Percentiles rank a stretch among this genome's conserved stretches.
phyloP scores from a whole-genome alignment of 2,113 vertebrate species.

The Paracanthobrama guichenoti region DNA sequence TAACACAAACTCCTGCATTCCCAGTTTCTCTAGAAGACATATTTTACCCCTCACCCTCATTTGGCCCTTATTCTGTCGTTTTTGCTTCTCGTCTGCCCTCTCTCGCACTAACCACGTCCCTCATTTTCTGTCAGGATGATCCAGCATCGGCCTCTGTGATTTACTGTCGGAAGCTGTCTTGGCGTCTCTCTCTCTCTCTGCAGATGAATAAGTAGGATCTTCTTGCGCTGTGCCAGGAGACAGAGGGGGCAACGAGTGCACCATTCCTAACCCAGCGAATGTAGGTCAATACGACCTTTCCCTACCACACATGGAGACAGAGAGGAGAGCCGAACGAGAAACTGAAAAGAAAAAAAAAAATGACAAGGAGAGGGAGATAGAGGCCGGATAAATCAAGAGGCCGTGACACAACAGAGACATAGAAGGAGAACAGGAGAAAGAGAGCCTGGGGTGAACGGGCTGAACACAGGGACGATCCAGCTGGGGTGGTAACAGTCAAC shows the following conservation, averaged over 20 bases:
- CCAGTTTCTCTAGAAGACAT: neutral
- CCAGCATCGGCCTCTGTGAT: neutral
- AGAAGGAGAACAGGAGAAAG: slow-evolving; percentile 24
- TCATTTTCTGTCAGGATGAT: slow-evolving; percentile 13
- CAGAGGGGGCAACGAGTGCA: slow-evolving; percentile 46
- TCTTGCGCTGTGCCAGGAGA: slow-evolving; percentile 38
- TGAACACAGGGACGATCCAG: neutral
- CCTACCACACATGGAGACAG: slow-evolving; percentile 47
- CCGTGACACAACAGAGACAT: slow-evolving; percentile 36
- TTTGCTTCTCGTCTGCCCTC: neutral
- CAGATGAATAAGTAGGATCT: slow-evolving; percentile 43
- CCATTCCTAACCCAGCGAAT: slow-evolving; percentile 39
- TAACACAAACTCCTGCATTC: slow-evolving; percentile 33
- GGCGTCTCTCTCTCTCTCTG: slow-evolving; percentile 7
- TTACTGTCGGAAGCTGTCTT: slow-evolving; percentile 15
- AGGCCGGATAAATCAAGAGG: slow-evolving; percentile 27
- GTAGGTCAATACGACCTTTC: slow-evolving; percentile 60
- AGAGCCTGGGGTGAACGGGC: neutral
- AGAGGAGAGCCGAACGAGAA: slow-evolving; percentile 30
- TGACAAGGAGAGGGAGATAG: neutral
- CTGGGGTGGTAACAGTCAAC: slow-evolving; percentile 20
- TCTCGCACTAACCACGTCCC: neutral
- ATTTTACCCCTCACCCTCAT: neutral
- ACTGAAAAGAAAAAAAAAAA: slow-evolving; percentile 16
- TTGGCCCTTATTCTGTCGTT: slow-evolving; percentile 1